Evolutionary conservation across 2,113 vertebrate species (phyloP), one percentile per base, ranked within the genome.

Genomic region (Sapayoa aenigma): DNA sequence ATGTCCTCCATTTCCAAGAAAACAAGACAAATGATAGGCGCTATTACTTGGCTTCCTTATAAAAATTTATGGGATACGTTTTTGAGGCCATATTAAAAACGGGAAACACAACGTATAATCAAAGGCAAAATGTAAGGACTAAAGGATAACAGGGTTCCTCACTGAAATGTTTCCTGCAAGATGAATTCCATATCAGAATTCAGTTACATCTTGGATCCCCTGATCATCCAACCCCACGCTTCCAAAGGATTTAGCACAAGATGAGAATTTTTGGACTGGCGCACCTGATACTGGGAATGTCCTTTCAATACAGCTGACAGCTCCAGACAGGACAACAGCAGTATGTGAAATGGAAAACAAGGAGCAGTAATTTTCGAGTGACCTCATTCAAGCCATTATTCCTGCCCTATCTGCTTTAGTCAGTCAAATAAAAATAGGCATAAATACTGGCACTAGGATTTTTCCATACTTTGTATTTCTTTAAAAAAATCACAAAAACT

Each of bases 221-320:
- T 53, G 44, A 35, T 25, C 11, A 77, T 24, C 37, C 27, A 71
- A 20, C 2, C 1, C 2, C 13, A 4, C 4, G 5, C 28, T 69
- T 62, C 50, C 42, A 56, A 62, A 55, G 37, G 30, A 59, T 49
- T 79, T 24, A 30, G 63, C 5, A 23, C 5, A 25, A 39, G 2
- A 15, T 9, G n/a, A 30, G 35, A 65, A 37, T 56, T 66, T 77
- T 28, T 49, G 31, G 67, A 28, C 27, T 17, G 7, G 28, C 0
- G 0, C 1, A 9, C 6, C 23, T 86, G 24, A 5, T 14, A 50
- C 49, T 9, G 33, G 18, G 23, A 3, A n/a, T 37, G 17, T 1
- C 44, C 71, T n/a, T 78, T 17, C 22, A 11, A 0, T 9, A 23
- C 1, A 42, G 39, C 5, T 67, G 53, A 62, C 15, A 62, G 63